Percentiles rank a stretch among this genome's conserved stretches.
Evolutionary conservation across 1,140 invertebrate species (phyloP).

Genomic region (Lordiphosa mommai): DNA sequence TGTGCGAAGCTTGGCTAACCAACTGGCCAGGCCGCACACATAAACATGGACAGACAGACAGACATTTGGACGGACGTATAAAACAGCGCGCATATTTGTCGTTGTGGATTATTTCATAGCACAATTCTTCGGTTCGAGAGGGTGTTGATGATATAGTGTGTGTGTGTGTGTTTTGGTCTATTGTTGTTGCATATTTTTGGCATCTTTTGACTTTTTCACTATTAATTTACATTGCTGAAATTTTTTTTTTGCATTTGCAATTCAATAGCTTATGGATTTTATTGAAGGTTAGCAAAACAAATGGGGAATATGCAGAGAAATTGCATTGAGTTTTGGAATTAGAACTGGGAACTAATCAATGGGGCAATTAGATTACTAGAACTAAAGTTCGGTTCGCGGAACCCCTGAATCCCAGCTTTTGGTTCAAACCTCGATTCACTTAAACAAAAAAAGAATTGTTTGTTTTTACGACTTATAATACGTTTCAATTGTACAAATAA

Average conservation of each 20-base stretch:
- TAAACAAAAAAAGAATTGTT: no score
- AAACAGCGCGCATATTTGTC: slow-evolving; percentile 52
- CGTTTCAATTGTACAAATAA: no score
- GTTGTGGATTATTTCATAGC: slow-evolving; percentile 52
- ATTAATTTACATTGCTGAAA: slow-evolving; percentile 42
- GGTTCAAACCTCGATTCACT: no score
- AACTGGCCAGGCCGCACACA: slow-evolving; percentile 35
- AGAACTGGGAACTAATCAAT: no score
- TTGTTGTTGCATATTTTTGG: slow-evolving; percentile 29
- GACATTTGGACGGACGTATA: neutral
- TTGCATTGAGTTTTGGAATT: no score
- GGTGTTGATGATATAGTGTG: neutral
- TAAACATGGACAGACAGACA: slow-evolving; percentile 1
- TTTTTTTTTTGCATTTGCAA: slow-evolving; percentile 26
- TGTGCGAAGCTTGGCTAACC: slow-evolving; percentile 44
- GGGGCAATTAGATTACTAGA: no score
- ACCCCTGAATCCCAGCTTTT: no score
- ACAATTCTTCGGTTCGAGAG: slow-evolving; percentile 22
- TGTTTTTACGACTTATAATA: no score
- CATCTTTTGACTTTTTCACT: slow-evolving; percentile 21
- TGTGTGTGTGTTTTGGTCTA: neutral
- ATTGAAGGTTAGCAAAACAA: no score
- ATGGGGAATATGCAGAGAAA: no score
- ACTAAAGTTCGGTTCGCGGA: no score
- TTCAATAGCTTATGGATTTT: slow-evolving; percentile 55